A percentile compares a stretch with the other conserved stretches of the same genome.
Evolutionary conservation across 2,797 vertebrate genomes (phyloP).

Genomic region (Chaenodraco wilsoni): DNA sequence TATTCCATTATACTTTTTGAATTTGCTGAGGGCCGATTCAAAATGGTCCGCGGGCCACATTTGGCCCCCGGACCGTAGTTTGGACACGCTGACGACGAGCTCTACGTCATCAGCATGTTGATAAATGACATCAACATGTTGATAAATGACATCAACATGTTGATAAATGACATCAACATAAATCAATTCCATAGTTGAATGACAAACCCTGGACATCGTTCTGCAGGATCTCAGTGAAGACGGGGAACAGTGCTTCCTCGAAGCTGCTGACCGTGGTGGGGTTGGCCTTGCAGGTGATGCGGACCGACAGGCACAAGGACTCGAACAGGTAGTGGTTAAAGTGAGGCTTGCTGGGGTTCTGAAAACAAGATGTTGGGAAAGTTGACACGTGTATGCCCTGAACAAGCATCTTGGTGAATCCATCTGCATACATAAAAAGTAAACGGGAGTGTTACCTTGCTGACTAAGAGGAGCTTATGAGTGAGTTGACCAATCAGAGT

Average conservation of each 20-base stretch:
- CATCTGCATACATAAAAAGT: neutral
- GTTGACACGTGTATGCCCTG: fast-evolving
- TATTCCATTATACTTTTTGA: too few relatives aligned
- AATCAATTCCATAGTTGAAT: neutral
- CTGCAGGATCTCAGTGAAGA: slow-evolving; percentile 98
- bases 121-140: too few relatives aligned
- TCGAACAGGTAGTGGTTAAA: slow-evolving; percentile 99
- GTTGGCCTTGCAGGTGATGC: slow-evolving; percentile 96
- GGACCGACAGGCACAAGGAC: slow-evolving; percentile 94
- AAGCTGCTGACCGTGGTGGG: slow-evolving; percentile 91
- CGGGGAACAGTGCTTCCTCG: slow-evolving; percentile 96
- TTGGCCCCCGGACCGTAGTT: too few relatives aligned
- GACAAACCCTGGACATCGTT: slow-evolving; percentile 94
- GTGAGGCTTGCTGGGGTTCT: slow-evolving; percentile 99
- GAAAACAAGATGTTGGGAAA: slow-evolving; percentile 36
- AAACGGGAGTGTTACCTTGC: slow-evolving; percentile 88
- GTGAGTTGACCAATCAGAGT: slow-evolving; percentile 96
- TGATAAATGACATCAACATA: too few relatives aligned
- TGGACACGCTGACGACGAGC: too few relatives aligned
- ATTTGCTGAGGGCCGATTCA: too few relatives aligned
- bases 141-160: too few relatives aligned
- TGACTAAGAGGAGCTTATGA: slow-evolving; percentile 95
- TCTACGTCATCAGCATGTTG: neutral
- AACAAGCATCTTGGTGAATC: neutral
- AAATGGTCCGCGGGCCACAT: too few relatives aligned